Evolutionary conservation across 2,888 invertebrate genomes (phyloP), one percentile per base, ranked within the genome.

Genomic region (Xestia xanthographa): DNA sequence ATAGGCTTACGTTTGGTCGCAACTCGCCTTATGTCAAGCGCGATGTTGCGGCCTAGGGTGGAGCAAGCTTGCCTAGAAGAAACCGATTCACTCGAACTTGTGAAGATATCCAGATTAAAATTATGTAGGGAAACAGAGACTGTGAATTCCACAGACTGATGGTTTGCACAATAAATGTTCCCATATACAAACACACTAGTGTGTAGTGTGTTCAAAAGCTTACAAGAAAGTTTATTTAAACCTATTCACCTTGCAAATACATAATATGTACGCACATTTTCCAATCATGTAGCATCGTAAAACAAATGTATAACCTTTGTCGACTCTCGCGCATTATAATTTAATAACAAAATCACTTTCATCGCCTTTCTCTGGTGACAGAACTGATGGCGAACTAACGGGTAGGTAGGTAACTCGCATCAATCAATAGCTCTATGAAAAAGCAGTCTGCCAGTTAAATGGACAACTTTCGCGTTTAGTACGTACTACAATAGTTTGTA

Each of bases 401-500:
- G 86, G 86, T 81, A 22, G 60, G 58, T 80, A 26, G 58, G 48
- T 72, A 79, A 72, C 85, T 88, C 88, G 83, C 91, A 94, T 94
- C 93, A 93, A 94, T 95, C 94, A 93, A 92, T 86, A 70, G 82
- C 86, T 82, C 86, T 90, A 90, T 93, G 92, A 94, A 94, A 95
- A 94, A 93, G 92, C 91, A 89, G 92, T 89, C 88, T 86, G 85
- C 77, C 84, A 85, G 88, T 90, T 92, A 91, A 91, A 91, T 90
- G 88, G 87, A 90, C 92, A 91, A 92, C 95, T 95, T 95, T 95
- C 95, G 92, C 93, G 90, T 90, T 92, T 90, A 90, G 88, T 89
- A 91, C 88, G 90, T 56, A 80, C 85, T 79, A 82, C 92, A 92
- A 92, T 91, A 90, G 88, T 87, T 85, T 91, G 87, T 74, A 72